Base-by-base conservation (phyloP, 2,797 vertebrate species). In the Euthynnus affinis region DNA sequence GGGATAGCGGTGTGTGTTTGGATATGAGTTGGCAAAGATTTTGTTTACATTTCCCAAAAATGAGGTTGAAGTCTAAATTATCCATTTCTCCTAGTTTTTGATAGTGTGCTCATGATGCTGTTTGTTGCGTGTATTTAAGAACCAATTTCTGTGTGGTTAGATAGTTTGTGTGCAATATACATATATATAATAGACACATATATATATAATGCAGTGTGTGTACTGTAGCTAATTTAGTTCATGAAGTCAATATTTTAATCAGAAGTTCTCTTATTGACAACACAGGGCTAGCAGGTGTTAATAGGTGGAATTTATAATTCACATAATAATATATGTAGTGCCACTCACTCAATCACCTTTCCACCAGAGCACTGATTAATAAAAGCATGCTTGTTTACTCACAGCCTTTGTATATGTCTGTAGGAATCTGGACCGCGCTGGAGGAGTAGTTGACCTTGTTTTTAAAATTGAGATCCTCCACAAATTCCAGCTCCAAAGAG, bases 371-470 rank as follows among this genome's bases (percentile, higher is more conserved):
- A 55, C 5, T n/a, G 7, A 64, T 2, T 12, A 44, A 20, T 18
- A 53, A 29, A 62, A 9, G 3, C 27, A 15, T 60, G 49, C 0
- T 51, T 68, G 67, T 93, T 18, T 85, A 95, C 98, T 99, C 90
- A 99, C 98, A 99, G 96, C 98, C 98, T 95, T 99, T 99, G 96
- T 99, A 99, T 94, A 99, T 99, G 93, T 99, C 98, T 22, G 98
- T 99, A 37, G 98, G 98, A 91, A 99, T 99, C 96, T 99, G 98
- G 80, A 99, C 98, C 0, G 98, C 98, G 2, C 98, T 97, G 4
- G 97, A 97, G 0, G 97, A 98, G 89, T 98, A 99, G 96, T 99
- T 99, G 94, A 99, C 98, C 93, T 97, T 98, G 90, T 97, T 98
- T 92, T 98, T 99, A 92, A 99, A 99, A 95, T 98, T 98, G 29